Conservation (phyloP, 2,888 invertebrate genomes). For the Cordilura impudica region DNA sequence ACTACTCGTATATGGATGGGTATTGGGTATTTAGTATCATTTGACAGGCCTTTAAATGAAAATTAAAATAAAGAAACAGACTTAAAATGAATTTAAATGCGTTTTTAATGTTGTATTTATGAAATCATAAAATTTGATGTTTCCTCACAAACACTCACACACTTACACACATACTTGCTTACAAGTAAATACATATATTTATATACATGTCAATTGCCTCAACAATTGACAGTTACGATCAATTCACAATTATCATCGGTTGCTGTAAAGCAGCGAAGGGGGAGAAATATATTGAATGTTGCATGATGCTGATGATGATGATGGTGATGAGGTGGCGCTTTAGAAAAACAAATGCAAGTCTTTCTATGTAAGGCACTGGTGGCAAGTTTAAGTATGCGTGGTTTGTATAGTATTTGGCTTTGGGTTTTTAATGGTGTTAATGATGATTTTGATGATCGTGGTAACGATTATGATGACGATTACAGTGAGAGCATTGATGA, state of each 20-base stretch:
- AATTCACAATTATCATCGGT: constrained; percentile 57
- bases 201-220: constrained; percentile 52
- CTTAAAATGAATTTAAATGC: constrained; percentile 2
- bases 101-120: constrained; percentile 70
- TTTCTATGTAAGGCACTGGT: neutral
- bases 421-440: constrained; percentile 67
- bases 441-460: constrained; percentile 65
- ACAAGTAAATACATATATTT: too few species aligned
- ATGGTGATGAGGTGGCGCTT: neutral
- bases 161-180: too few species aligned
- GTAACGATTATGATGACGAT: constrained; percentile 68
- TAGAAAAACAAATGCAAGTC: neutral
- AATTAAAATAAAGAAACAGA: neutral
- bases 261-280: neutral
- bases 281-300: neutral
- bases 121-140: constrained; percentile 78
- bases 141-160: too few species aligned
- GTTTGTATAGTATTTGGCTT: constrained; percentile 52
- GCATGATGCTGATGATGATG: too few species aligned
- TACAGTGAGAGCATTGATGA: constrained; percentile 64
- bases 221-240: constrained; percentile 69
- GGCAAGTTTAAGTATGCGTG: constrained; percentile 8
- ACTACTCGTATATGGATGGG: too few species aligned
- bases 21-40: too few species aligned
- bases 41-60: neutral